Evolutionary conservation across 2,888 invertebrate species (phyloP), one percentile per base, ranked within the genome.

Genomic region (Monoplex corrugatus): DNA sequence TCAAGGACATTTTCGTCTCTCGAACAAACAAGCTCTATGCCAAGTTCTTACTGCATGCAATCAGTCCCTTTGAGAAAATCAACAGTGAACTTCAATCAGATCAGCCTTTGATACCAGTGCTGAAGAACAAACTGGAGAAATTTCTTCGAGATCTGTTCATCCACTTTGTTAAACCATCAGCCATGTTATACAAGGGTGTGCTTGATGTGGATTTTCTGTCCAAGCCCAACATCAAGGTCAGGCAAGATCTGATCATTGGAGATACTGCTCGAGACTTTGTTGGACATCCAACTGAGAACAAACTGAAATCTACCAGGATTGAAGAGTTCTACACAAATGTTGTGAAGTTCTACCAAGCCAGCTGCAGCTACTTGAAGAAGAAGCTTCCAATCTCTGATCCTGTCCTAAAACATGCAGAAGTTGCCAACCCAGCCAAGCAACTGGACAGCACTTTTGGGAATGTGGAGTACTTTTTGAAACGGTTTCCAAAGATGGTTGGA

Each of bases 151-250:
- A 82, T 1, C 23, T 89, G 43, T 43, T 89, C 8, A 28, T 78
- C 10, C 63, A 80, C 72, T 90, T 90, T 45, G 86, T 89, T 23
- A 89, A 90, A 78, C 90, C 90, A 57, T 45, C 87, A 28, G 89
- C 80, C 23, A 32, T 87, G 83, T 23, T n/a, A n/a, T 32, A 63
- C 23, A 87, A 35, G n/a, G 23, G 23, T 44, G 43, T 86, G 19
- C 38, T 44, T 72, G 88, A 75, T 19, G 89, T 90, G 38, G 50
- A 88, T 43, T 84, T 88, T 63, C 83, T 88, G 35, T 35, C 87
- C 6, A 83, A 35, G 16, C 23, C 6, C n/a, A 87, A 83, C 83
- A 82, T 83, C 50, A 63, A 38, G 32, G 13, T 35, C 40, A 82
- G 68, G 10, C 28, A 28, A 2, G 84, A 83, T 13, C 43, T 84